These are phyloP conservation scores for Oophaga sylvatica DNA, from an alignment of 2,797 vertebrate species.

Conservation along the genomic window DNA sequence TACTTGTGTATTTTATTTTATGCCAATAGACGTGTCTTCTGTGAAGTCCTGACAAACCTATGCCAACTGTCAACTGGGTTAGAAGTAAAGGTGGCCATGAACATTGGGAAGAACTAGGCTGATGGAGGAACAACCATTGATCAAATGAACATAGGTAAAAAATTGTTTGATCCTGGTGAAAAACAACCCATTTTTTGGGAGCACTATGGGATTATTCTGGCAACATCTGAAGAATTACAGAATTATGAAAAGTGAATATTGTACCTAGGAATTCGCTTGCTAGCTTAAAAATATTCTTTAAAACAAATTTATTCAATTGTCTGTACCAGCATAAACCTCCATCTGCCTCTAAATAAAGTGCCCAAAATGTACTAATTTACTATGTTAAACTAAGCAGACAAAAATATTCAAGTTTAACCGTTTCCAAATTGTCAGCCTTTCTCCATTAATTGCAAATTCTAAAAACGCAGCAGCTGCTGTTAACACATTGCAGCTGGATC, in stretches of 20 bases:
- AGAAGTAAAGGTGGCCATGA: too few relatives aligned
- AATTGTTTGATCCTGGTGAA: too few relatives aligned
- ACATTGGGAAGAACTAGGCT: too few relatives aligned
- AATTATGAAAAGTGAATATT: neutral
- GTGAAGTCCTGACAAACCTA: neutral
- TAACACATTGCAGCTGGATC: slow-evolving; percentile 6
- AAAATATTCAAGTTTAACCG: neutral
- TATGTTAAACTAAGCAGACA: neutral
- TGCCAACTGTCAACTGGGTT: neutral
- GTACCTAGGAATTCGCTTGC: neutral
- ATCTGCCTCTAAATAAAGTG: slow-evolving; percentile 5
- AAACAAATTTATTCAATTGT: neutral
- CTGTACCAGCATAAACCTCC: neutral
- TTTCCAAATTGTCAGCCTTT: slow-evolving; percentile 14
- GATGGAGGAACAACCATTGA: too few relatives aligned
- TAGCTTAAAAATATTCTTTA: neutral
- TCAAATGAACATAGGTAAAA: too few relatives aligned
- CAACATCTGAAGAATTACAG: neutral
- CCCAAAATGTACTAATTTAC: slow-evolving; percentile 14
- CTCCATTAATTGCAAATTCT: slow-evolving; percentile 19
- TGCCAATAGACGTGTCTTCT: too few relatives aligned
- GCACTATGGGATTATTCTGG: too few relatives aligned
- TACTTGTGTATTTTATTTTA: neutral
- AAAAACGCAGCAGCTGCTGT: neutral
- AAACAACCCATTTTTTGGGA: too few relatives aligned